Percentiles rank a stretch among this genome's conserved stretches.
phyloP scores from a whole-genome alignment of 1,140 invertebrate species.

The Cherax destructor region DNA sequence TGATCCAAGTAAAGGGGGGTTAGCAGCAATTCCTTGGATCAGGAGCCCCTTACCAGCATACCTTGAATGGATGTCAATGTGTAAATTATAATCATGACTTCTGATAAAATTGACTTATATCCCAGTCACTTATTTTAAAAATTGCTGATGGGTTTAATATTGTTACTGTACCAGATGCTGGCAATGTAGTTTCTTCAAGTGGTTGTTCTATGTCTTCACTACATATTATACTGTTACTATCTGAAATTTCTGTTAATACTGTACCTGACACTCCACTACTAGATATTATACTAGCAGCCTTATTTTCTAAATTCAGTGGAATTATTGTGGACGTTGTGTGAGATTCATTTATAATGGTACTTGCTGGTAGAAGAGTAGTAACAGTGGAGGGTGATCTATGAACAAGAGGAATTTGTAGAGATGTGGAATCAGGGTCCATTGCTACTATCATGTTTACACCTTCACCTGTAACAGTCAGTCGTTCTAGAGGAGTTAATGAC shows the following conservation, averaged over 20 bases:
- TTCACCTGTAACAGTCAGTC: not conserved
- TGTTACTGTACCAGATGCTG: constrained; percentile 2
- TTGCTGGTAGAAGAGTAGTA: not conserved
- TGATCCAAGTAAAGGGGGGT: too few relatives aligned
- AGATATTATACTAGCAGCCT: not conserved
- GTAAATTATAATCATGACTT: constrained; percentile 1
- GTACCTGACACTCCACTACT: not conserved
- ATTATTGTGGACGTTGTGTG: constrained; percentile 2
- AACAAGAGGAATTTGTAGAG: constrained; percentile 6
- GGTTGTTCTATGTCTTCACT: not conserved
- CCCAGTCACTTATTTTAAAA: constrained; percentile 51
- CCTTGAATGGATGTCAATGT: too few relatives aligned
- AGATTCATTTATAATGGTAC: not conserved
- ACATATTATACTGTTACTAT: not conserved
- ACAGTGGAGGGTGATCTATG: not conserved
- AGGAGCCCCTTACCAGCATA: too few relatives aligned
- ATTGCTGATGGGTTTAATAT: constrained; percentile 34
- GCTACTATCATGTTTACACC: constrained; percentile 39
- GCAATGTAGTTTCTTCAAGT: not conserved
- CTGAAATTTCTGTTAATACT: not conserved
- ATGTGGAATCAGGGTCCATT: constrained; percentile 1
- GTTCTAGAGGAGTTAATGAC: constrained; percentile 20
- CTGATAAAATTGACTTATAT: constrained; percentile 16
- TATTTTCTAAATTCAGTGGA: not conserved
- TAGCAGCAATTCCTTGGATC: too few relatives aligned